Percentiles rank a stretch among this genome's conserved stretches.
These are phyloP conservation scores for Pagrus major DNA, from an alignment of 2,113 vertebrate species.

Conservation along the genomic window DNA sequence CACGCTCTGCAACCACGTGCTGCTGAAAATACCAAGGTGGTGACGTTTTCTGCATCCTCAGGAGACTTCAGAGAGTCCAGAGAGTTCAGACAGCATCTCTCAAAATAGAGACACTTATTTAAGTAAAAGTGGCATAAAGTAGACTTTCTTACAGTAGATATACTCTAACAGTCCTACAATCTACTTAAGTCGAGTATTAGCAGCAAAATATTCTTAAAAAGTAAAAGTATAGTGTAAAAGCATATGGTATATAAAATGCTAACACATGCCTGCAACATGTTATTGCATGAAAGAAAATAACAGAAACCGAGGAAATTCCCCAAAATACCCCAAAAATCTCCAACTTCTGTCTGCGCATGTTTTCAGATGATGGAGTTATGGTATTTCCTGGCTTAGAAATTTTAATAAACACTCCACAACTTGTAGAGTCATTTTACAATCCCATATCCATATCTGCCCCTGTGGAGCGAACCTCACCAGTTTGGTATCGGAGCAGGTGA, in stretches of 20 bases:
- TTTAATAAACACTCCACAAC: background rate
- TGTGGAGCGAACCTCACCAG: background rate
- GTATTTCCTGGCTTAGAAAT: too few relatives aligned
- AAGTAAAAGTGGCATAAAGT: background rate
- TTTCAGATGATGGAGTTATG: too few relatives aligned
- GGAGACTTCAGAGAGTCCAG: background rate
- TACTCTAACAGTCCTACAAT: background rate
- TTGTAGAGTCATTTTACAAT: background rate
- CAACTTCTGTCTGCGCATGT: background rate
- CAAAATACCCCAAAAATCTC: background rate
- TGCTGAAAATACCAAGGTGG: background rate
- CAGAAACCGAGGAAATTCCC: background rate
- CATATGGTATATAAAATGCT: too few relatives aligned
- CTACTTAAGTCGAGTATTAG: background rate
- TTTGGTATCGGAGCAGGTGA: background rate
- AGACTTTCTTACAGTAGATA: background rate
- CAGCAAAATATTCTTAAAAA: background rate
- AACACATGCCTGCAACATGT: too few relatives aligned
- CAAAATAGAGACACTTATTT: background rate
- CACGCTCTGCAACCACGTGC: background rate
- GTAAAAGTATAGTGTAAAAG: background rate
- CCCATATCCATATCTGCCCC: too few relatives aligned
- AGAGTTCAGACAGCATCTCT: background rate
- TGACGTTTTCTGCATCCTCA: background rate
- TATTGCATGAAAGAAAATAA: constrained; percentile 4